Evolutionary conservation across 2,888 invertebrate genomes (phyloP).

Genomic region (Pristionchus fissidentatus): DNA sequence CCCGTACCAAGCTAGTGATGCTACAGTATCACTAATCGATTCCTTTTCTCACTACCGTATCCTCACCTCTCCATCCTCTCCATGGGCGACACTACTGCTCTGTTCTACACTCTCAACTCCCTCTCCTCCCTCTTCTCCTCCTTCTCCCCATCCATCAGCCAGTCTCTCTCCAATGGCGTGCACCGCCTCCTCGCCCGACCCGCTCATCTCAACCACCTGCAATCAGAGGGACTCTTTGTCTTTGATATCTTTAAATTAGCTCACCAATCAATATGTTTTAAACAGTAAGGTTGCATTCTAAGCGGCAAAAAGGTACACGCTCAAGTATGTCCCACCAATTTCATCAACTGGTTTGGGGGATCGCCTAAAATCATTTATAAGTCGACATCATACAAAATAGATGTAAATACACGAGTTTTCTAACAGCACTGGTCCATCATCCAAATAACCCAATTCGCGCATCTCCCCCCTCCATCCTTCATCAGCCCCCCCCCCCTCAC

Average conservation of each 20-base stretch:
- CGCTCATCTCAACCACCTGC: slow-evolving; percentile 54
- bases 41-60: background rate
- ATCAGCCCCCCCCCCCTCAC: background rate
- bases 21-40: no score
- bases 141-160: slow-evolving; percentile 51
- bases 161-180: slow-evolving; percentile 56
- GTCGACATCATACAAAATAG: background rate
- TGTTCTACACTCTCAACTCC: slow-evolving; percentile 4
- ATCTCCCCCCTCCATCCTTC: background rate
- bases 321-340: background rate
- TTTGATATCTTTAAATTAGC: background rate
- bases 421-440: background rate
- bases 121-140: slow-evolving; percentile 9
- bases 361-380: background rate
- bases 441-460: background rate
- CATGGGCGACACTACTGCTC: slow-evolving; percentile 30
- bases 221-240: background rate
- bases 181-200: slow-evolving; percentile 55
- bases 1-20: no score
- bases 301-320: no score
- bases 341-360: background rate
- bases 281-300: no score
- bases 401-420: background rate
- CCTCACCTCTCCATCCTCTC: slow-evolving; percentile 44
- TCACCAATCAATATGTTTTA: no score